Evolutionary conservation across 2,797 vertebrate genomes (phyloP).

Genomic region (Trachops cirrhosus): DNA sequence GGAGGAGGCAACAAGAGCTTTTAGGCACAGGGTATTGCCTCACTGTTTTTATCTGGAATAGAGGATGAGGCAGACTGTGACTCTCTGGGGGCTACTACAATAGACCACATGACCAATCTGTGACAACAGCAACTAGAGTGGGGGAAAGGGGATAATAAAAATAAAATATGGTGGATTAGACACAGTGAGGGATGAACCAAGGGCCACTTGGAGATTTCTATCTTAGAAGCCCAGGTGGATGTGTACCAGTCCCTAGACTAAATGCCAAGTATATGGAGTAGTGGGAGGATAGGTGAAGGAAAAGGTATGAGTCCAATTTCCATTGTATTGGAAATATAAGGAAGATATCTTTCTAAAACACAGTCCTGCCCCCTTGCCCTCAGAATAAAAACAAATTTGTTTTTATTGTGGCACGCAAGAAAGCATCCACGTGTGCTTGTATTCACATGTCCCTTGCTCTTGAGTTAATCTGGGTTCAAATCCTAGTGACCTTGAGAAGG

Average conservation of each 20-base stretch:
- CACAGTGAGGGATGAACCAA: not conserved
- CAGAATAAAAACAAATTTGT: not conserved
- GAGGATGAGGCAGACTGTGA: not conserved
- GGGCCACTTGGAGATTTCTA: not conserved
- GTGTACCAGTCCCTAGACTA: not conserved
- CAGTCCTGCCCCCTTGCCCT: not conserved
- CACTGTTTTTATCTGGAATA: not conserved
- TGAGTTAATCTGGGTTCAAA: not conserved
- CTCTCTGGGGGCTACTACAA: not conserved
- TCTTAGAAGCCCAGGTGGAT: not conserved
- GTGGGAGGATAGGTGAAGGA: no score
- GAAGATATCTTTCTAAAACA: not conserved
- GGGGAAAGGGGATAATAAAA: not conserved
- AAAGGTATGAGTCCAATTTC: not conserved
- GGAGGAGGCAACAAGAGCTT: not conserved
- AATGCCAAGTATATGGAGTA: not conserved
- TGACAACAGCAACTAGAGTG: not conserved
- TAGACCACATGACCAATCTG: not conserved
- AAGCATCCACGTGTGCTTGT: not conserved
- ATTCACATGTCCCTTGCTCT: not conserved
- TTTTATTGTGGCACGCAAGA: not conserved
- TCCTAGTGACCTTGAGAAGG: not conserved
- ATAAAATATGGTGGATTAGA: not conserved
- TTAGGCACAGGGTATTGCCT: not conserved
- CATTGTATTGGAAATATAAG: not conserved